phyloP scores from a whole-genome alignment of 2,888 invertebrate species.

The Chrysomela aeneicollis region DNA sequence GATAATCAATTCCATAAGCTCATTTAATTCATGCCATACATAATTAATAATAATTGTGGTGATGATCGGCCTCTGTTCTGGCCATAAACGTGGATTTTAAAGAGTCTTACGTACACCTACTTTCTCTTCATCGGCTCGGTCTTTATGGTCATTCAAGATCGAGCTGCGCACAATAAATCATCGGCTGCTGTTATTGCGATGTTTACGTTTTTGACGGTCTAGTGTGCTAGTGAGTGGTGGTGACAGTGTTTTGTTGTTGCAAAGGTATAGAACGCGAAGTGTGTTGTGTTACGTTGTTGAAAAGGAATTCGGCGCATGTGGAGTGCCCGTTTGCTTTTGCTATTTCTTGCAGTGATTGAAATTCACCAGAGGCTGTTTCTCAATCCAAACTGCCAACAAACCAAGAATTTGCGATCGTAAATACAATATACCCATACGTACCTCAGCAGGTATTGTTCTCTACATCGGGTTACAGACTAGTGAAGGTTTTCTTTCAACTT shows the following conservation, averaged over 20 bases:
- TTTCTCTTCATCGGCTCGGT: neutral
- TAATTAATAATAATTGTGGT: neutral
- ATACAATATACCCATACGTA: too few species aligned
- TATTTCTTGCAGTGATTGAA: neutral
- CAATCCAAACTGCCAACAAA: too few species aligned
- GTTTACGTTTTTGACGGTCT: neutral
- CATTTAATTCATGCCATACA: neutral
- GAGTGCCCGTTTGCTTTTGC: neutral
- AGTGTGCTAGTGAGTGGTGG: neutral
- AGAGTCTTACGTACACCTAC: conserved; percentile 7
- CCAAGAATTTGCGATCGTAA: too few species aligned
- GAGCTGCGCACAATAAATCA: neutral
- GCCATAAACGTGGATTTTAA: conserved; percentile 7
- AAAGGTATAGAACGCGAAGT: neutral
- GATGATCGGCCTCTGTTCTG: neutral
- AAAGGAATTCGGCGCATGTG: neutral
- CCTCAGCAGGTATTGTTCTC: too few species aligned
- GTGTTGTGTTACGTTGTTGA: neutral
- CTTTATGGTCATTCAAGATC: conserved; percentile 5
- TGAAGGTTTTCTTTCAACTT: too few species aligned
- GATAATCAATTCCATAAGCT: conserved; percentile 1
- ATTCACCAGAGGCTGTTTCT: too few species aligned
- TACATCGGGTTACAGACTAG: too few species aligned
- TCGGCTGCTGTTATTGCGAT: neutral
- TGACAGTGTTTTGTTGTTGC: conserved; percentile 1